phyloP scores from a whole-genome alignment of 2,888 invertebrate genomes.

The Drosophila sordidula region DNA sequence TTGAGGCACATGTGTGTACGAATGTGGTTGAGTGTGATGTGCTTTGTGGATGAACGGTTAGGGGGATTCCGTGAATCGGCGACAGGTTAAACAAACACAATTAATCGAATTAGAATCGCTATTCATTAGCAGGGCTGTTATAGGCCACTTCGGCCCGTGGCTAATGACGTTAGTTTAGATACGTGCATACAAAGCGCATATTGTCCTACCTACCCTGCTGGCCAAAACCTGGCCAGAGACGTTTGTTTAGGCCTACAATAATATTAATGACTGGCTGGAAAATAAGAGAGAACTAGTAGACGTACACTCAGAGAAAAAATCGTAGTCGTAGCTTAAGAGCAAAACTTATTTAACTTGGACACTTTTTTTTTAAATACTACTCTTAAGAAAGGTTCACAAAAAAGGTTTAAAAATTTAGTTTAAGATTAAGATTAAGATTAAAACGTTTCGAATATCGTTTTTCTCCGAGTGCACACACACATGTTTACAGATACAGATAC shows the following conservation, averaged over 20 bases:
- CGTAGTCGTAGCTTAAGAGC: neutral
- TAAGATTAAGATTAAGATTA: no score
- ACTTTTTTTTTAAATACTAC: no score
- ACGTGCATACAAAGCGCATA: slow-evolving; percentile 10
- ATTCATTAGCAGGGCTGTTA: slow-evolving; percentile 26
- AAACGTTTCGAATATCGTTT: neutral
- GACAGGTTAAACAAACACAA: slow-evolving; percentile 46
- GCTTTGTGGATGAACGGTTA: slow-evolving; percentile 15
- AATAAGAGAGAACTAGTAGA: slow-evolving; percentile 1
- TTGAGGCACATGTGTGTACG: slow-evolving; percentile 20
- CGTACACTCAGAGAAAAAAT: neutral
- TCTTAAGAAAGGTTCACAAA: no score
- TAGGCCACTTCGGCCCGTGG: neutral
- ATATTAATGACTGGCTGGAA: slow-evolving; percentile 56
- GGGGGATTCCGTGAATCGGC: neutral
- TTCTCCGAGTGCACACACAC: slow-evolving; percentile 2
- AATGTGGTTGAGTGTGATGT: slow-evolving; percentile 1
- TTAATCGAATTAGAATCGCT: slow-evolving; percentile 32
- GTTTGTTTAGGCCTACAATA: slow-evolving; percentile 61
- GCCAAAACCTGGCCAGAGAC: slow-evolving; percentile 25
- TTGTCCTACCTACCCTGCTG: slow-evolving; percentile 39
- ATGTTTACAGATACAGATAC: slow-evolving; percentile 2
- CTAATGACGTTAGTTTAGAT: slow-evolving; percentile 56
- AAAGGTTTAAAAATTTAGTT: no score
- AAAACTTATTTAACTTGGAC: neutral